Evolutionary conservation across 2,113 vertebrate species (phyloP).

Genomic region (Mus spicilegus): DNA sequence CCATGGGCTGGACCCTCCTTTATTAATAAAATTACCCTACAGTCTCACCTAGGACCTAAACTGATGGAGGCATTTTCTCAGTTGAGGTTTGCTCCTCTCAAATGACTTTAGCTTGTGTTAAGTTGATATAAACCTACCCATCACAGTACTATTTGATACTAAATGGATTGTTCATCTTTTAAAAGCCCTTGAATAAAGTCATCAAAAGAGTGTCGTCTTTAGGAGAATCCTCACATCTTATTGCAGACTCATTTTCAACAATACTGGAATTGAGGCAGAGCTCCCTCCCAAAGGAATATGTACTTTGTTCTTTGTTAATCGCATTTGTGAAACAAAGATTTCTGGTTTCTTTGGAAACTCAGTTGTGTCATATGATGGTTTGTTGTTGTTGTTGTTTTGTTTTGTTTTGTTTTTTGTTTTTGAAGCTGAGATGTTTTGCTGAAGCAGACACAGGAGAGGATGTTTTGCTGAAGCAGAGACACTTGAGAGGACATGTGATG

Average conservation of each 20-base stretch:
- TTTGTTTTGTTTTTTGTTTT: too few relatives aligned
- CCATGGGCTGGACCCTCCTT: background rate
- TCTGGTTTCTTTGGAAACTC: too few relatives aligned
- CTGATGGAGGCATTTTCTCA: background rate
- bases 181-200: background rate
- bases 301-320: background rate
- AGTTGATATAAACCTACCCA: background rate
- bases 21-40: background rate
- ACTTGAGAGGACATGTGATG: too few relatives aligned
- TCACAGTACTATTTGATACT: background rate
- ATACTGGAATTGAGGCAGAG: background rate
- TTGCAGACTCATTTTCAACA: background rate
- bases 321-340: too few relatives aligned
- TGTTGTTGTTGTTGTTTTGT: too few relatives aligned
- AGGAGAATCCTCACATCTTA: background rate
- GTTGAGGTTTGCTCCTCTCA: background rate
- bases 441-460: too few relatives aligned
- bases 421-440: too few relatives aligned
- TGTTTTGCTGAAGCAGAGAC: too few relatives aligned
- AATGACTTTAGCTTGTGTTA: background rate
- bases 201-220: background rate
- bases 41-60: background rate
- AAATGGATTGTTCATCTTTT: background rate
- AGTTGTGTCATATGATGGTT: too few relatives aligned
- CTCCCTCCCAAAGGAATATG: background rate